phyloP scores from a whole-genome alignment of 2,797 vertebrate species.

The Falco naumanni region DNA sequence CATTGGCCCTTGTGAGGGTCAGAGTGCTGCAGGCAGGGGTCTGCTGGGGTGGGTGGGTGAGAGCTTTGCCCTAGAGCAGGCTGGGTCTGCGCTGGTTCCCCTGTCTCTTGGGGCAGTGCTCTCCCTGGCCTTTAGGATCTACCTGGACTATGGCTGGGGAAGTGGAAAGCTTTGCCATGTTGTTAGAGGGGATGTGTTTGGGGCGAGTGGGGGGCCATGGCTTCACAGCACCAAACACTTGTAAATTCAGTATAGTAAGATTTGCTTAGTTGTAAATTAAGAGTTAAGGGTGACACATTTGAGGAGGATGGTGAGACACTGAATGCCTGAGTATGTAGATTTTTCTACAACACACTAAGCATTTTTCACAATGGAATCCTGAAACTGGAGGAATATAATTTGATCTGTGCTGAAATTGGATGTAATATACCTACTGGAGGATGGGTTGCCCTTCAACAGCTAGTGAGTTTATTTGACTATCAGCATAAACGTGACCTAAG shows the following conservation, averaged over 20 bases:
- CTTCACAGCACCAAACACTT: background rate
- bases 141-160: no score
- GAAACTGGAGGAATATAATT: fast-evolving
- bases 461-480: background rate
- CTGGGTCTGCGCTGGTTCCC: background rate
- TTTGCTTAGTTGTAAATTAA: background rate
- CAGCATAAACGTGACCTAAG: background rate
- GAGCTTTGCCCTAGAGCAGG: background rate
- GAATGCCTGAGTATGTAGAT: no score
- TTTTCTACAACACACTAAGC: fast-evolving
- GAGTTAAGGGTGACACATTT: background rate
- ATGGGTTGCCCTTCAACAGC: background rate
- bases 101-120: background rate
- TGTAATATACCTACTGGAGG: background rate
- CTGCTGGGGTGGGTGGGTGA: background rate
- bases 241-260: no score
- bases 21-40: no score
- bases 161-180: background rate
- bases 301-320: background rate
- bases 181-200: background rate
- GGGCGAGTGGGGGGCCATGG: background rate
- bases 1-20: background rate
- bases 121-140: background rate
- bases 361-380: fast-evolving
- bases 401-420: fast-evolving